Conservation (phyloP, 2,888 invertebrate species). For the Dichetophora obliterata region DNA sequence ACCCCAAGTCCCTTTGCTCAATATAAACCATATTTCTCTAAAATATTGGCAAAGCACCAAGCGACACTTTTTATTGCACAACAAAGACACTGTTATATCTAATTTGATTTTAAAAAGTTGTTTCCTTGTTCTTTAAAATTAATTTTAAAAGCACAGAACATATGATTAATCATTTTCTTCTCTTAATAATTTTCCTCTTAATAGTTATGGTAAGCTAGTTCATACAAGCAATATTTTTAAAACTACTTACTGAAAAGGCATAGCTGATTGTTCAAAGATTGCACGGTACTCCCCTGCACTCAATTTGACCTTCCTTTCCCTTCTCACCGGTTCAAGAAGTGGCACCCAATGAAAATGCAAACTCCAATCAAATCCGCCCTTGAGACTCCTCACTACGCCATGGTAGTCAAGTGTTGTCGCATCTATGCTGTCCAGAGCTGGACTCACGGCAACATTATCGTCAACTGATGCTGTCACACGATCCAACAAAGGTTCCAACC, state of each 20-base stretch:
- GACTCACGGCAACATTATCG: conserved; percentile 66
- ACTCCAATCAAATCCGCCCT: conserved; percentile 72
- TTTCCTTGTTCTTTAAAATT: no score
- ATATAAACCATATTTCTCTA: no score
- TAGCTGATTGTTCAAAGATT: conserved; percentile 7
- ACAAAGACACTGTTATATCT: no score
- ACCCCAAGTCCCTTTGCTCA: no score
- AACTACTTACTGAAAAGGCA: conserved; percentile 52
- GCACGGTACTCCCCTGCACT: background rate
- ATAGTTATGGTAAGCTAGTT: no score
- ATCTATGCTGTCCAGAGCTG: conserved; percentile 70
- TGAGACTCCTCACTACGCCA: conserved; percentile 61
- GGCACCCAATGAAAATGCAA: conserved; percentile 71
- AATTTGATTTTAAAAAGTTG: no score
- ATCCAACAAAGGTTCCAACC: conserved; percentile 70
- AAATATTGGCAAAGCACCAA: no score
- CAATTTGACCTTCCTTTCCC: background rate
- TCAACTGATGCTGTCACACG: conserved; percentile 43
- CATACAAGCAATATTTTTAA: no score
- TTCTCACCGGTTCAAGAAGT: background rate
- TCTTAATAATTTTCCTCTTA: no score
- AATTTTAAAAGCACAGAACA: no score
- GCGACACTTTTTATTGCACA: no score
- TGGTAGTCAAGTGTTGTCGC: conserved; percentile 67
- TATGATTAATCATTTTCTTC: no score